Evolutionary conservation across 2,797 vertebrate genomes (phyloP), one percentile per base, ranked within the genome.

Genomic region (Gymnodraco acuticeps): DNA sequence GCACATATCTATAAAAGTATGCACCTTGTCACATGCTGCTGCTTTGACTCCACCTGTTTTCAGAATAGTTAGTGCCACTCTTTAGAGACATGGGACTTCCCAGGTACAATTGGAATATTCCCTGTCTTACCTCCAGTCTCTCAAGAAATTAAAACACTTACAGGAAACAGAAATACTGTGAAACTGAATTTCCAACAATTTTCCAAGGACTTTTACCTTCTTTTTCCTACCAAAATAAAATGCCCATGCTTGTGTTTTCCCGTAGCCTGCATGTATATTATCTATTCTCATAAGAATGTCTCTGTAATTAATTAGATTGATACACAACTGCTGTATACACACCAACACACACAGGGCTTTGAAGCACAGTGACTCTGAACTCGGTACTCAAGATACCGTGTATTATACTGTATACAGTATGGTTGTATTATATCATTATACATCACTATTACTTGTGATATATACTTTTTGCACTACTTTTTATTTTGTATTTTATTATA

Each of bases 41-140:
- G 67, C 70, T 74, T 78, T 83, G 77, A 82, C 83, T 87, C 83
- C 85, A 73, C 87, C 84, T 83, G 77, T 62, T 72, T n/a, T 33
- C 12, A 20, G 19, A 45, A 31, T 43, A 19, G 0, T 19, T 46
- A n/a, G 19, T 16, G 17, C 63, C 54, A 2, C 17, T 1, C 15
- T 62, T 47, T 33, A 0, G 14, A 11, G 7, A 38, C 1, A 20
- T 56, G 42, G 71, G 23, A 86, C 66, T 73, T 16, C 69, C 81
- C 69, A 4, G 20, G 11, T 13, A 10, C 1, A 52, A 16, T 14
- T 0, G 8, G 6, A 20, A 41, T 50, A 20, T 63, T 41, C 3
- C 0, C 41, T 0, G 2, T 60, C 5, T 75, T 43, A 3, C 7
- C 6, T 12, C 6, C 9, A 3, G 13, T 58, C 3, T 27, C 50